phyloP scores from a whole-genome alignment of 2,113 vertebrate genomes.

The Sphyrna mokarran region DNA sequence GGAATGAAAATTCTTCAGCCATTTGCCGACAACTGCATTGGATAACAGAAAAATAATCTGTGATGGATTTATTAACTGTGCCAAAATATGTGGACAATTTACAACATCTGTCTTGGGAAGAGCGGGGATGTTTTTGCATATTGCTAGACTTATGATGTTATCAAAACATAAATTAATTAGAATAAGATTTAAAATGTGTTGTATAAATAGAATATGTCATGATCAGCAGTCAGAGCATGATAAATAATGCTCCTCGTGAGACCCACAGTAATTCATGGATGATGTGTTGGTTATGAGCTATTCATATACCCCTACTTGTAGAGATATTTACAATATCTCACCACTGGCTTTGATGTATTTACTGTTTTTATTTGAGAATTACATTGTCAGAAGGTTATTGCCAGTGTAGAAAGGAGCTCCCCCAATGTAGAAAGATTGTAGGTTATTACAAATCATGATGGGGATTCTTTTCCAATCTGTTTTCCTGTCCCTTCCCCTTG shows the following conservation, averaged over 20 bases:
- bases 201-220: conserved; percentile 14
- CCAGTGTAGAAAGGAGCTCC: not conserved
- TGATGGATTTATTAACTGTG: conserved; percentile 20
- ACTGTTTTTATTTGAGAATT: not conserved
- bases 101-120: not conserved
- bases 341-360: not conserved
- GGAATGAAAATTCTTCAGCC: not conserved
- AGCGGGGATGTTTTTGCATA: not conserved
- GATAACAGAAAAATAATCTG: conserved; percentile 25
- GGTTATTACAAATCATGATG: not conserved
- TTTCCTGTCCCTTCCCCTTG: not conserved
- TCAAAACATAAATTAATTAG: conserved; percentile 24
- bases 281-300: not conserved
- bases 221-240: not conserved
- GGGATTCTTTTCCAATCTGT: not conserved
- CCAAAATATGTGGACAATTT: conserved; percentile 20
- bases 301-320: not conserved
- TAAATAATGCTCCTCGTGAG: conserved; percentile 1
- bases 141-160: not conserved
- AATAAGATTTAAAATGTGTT: conserved; percentile 34
- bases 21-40: not conserved
- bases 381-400: not conserved
- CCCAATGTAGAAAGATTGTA: not conserved
- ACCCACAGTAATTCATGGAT: not conserved
- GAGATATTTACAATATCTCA: conserved; percentile 11